These are phyloP conservation scores for Ctenoplectra terminalis DNA, from an alignment of 1,140 invertebrate genomes.

Conservation along the genomic window DNA sequence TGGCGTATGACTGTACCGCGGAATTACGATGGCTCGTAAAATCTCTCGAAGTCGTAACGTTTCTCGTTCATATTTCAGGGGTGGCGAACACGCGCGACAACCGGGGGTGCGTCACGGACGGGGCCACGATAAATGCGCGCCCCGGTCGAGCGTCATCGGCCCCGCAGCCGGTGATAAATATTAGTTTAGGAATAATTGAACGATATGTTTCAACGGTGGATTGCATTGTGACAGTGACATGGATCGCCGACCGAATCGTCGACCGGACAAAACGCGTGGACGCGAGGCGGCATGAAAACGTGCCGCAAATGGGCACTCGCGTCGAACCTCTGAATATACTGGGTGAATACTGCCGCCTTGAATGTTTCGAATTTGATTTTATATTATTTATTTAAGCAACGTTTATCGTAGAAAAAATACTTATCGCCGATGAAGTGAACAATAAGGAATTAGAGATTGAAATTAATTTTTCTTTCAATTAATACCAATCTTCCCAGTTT, in stretches of 20 bases:
- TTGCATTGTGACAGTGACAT: constrained; percentile 50
- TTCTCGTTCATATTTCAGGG: constrained; percentile 46
- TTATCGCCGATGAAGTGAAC: too few relatives aligned
- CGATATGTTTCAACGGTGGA: constrained; percentile 51
- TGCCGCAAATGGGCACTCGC: constrained; percentile 41
- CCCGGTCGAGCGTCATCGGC: neutral
- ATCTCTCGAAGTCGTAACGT: constrained; percentile 37
- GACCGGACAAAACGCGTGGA: constrained; percentile 13
- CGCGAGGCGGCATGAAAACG: constrained; percentile 38
- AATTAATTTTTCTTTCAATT: too few relatives aligned
- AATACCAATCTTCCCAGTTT: too few relatives aligned
- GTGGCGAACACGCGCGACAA: neutral
- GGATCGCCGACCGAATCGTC: constrained; percentile 45
- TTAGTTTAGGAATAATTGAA: constrained; percentile 65
- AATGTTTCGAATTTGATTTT: too few relatives aligned
- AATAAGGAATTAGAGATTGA: too few relatives aligned
- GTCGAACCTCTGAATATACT: neutral
- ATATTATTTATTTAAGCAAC: too few relatives aligned
- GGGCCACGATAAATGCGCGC: constrained; percentile 21
- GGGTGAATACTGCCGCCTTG: neutral
- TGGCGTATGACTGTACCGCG: neutral
- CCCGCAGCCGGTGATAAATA: constrained; percentile 56
- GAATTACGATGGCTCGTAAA: constrained; percentile 40
- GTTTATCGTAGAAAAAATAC: too few relatives aligned
- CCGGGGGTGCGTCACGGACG: neutral